These are phyloP conservation scores for Caenorhabditis virilis DNA, from an alignment of 2,888 invertebrate species.

Conservation along the genomic window DNA sequence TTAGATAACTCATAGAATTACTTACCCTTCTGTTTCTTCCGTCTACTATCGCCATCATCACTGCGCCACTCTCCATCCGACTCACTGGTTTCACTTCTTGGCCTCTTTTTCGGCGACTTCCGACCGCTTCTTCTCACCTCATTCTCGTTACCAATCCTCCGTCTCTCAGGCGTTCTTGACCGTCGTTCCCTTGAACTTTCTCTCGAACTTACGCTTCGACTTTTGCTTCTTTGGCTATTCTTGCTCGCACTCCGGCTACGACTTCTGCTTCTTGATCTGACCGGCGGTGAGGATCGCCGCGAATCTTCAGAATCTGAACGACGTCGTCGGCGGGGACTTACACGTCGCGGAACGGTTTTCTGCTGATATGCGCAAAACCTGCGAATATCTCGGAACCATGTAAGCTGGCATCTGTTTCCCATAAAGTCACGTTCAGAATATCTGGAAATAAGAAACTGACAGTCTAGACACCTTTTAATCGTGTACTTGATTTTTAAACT, in stretches of 20 bases:
- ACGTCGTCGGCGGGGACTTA: slow-evolving; percentile 23
- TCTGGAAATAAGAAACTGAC: slow-evolving; percentile 35
- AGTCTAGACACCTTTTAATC: background rate
- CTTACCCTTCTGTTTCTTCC: background rate
- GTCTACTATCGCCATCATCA: background rate
- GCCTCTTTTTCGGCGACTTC: background rate
- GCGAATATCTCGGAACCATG: slow-evolving; percentile 66
- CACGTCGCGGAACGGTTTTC: background rate
- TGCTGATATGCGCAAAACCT: slow-evolving; percentile 45
- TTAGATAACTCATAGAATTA: too few species aligned
- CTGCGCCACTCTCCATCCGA: background rate
- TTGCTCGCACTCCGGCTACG: background rate
- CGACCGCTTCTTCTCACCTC: background rate
- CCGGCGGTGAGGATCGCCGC: background rate
- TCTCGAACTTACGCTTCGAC: background rate
- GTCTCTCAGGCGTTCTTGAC: background rate
- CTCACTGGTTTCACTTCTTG: background rate
- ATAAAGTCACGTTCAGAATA: slow-evolving; percentile 54
- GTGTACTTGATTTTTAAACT: background rate
- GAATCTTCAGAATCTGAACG: slow-evolving; percentile 18
- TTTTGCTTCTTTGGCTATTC: background rate
- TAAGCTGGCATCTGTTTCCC: slow-evolving; percentile 56
- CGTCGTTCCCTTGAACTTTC: background rate
- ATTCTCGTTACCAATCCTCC: background rate
- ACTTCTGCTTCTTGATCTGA: background rate